Base-by-base conservation (phyloP, 92 coral and sea anemone species). In the Epizoanthus ramosus region DNA sequence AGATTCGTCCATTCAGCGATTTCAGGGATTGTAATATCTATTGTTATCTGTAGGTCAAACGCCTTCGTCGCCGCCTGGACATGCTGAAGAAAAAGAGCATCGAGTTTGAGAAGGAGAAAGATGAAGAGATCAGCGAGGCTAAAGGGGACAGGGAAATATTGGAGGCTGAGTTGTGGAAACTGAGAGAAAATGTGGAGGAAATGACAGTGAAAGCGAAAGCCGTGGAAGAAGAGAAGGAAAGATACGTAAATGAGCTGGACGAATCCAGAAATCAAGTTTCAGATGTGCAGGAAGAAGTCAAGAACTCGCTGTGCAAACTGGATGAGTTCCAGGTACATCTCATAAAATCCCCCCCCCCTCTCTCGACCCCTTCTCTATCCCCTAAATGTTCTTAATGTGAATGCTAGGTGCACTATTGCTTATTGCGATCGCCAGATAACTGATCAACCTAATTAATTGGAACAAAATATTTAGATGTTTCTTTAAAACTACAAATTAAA, bases 41-140 rank as follows among this genome's bases (percentile, higher is more conserved):
- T 68, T 12, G 56, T 35, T 14, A 4, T 12, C 23, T 17, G 19
- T 43, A 77, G 82, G 35, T 35, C 6, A 93, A 91, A 21, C 89
- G 90, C 18, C 75, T 93, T 70, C 81, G 94, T 54, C 88, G 92
- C 13, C 98, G 91, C 13, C 74, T 93, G 69, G 98, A 91, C 21
- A 72, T 74, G 8, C 45, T 91, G 63, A 93, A 93, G 69, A 88
- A 84, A 41, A 93, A 87, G 83, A 75, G 86, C 79, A 88, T 91
- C 50, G 95, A 91, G 56, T 66, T 91, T 82, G 98, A 93, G 66
- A 86, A 83, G 64, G 83, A 87, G 28, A 93, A 91, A 68, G 93
- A 93, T 64, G 86, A 93, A 4, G 98, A 93, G 74, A 60, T 93
- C 14, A 84, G 88, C 19, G 91, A 91, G 24, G 50, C 89, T 0